phyloP scores from a whole-genome alignment of 1,140 invertebrate species.

The Drosophila seguyi region DNA sequence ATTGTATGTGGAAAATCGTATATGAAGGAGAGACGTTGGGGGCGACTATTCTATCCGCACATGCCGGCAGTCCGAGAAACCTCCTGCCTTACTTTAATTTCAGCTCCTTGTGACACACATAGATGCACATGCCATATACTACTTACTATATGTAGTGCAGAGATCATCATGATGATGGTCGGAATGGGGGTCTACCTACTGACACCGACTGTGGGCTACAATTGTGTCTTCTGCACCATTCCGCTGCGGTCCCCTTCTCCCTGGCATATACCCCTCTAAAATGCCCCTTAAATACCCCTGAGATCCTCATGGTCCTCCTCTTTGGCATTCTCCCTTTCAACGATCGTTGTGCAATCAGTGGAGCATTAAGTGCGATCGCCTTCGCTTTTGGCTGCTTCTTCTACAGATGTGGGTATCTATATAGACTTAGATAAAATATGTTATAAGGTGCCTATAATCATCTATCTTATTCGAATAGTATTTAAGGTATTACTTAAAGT shows the following conservation, averaged over 20 bases:
- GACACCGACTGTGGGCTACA: slow-evolving; percentile 72
- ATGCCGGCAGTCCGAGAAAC: slow-evolving; percentile 75
- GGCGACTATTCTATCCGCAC: slow-evolving; percentile 38
- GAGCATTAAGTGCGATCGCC: slow-evolving; percentile 75
- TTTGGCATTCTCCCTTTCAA: slow-evolving; percentile 55
- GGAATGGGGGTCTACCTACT: slow-evolving; percentile 57
- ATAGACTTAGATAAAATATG: neutral
- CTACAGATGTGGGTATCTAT: neutral
- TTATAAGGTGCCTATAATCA: too few species aligned
- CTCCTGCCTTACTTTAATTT: slow-evolving; percentile 84
- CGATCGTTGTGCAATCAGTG: slow-evolving; percentile 82
- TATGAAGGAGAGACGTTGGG: slow-evolving; percentile 3
- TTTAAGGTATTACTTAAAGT: neutral
- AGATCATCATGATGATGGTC: slow-evolving; percentile 21
- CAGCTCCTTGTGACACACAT: slow-evolving; percentile 81
- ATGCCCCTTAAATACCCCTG: slow-evolving; percentile 16
- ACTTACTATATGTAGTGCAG: slow-evolving; percentile 19
- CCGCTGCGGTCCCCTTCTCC: neutral
- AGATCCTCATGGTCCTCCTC: slow-evolving; percentile 25
- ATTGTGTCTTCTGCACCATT: slow-evolving; percentile 63
- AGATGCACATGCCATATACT: slow-evolving; percentile 53
- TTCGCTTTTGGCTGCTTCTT: slow-evolving; percentile 36
- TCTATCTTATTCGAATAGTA: neutral
- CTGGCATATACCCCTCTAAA: slow-evolving; percentile 32
- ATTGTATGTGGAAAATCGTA: slow-evolving; percentile 54